These are phyloP conservation scores for Leucophenga montana DNA, from an alignment of 2,888 invertebrate genomes.

Conservation along the genomic window DNA sequence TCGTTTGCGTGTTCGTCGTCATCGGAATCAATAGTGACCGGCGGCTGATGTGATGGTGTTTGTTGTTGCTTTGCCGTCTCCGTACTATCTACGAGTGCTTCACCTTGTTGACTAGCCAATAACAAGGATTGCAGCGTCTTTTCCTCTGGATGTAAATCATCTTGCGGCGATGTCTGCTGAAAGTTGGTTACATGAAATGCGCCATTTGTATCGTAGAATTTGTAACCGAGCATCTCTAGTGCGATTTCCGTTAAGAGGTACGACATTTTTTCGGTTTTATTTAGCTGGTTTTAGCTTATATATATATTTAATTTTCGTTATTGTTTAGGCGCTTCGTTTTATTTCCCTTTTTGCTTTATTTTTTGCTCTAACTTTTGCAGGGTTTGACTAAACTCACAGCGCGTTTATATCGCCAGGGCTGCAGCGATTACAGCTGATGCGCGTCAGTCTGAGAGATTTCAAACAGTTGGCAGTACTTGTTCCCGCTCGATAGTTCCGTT, in stretches of 20 bases:
- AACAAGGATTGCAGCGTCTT: constrained; percentile 32
- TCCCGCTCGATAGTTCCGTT: too few species aligned
- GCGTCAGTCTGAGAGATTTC: too few species aligned
- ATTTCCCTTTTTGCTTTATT: too few species aligned
- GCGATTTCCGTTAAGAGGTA: constrained; percentile 71
- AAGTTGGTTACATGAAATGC: constrained; percentile 64
- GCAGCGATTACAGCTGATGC: too few species aligned
- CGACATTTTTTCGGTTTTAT: constrained; percentile 54
- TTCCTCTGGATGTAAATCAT: constrained; percentile 47
- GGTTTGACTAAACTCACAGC: too few species aligned
- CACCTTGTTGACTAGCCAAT: constrained; percentile 7
- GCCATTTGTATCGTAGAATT: constrained; percentile 68
- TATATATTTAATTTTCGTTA: constrained; percentile 23
- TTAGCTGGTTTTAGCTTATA: neutral
- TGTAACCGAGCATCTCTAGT: constrained; percentile 71
- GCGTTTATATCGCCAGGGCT: too few species aligned
- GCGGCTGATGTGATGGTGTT: too few species aligned
- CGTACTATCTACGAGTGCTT: neutral
- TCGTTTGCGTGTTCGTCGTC: constrained; percentile 40
- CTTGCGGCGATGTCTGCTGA: constrained; percentile 45
- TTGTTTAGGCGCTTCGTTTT: constrained; percentile 12
- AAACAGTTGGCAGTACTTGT: too few species aligned
- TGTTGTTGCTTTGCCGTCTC: constrained; percentile 28
- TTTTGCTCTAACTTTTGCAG: too few species aligned
- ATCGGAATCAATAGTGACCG: neutral